Evolutionary conservation across 2,797 vertebrate genomes (phyloP), one percentile per base, ranked within the genome.

Genomic region (Craterocephalus amniculus): DNA sequence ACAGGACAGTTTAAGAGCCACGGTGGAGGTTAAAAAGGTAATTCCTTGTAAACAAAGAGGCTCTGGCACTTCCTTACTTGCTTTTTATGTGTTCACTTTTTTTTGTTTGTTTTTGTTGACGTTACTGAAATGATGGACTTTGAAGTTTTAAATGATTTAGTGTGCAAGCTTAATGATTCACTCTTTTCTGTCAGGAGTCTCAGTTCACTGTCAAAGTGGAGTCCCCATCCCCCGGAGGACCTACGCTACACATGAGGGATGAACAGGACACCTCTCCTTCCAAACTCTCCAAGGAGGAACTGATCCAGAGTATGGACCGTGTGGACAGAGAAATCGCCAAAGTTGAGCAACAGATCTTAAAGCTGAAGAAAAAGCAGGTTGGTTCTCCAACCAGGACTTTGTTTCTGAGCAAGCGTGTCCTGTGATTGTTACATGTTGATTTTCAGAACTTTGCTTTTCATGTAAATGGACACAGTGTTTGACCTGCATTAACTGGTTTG

Each of bases 241-340:
- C 90, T 59, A 2, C 80, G 1, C 94, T 96, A 26, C 89, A 96
- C 51, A 91, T 95, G 67, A 95, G 91, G 31, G 97, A 99, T 20
- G 98, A 99, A 27, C 96, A 97, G 88, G 98, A 99, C 72, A 90
- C 94, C 6, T 99, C 97, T 38, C 98, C 98, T 58, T 99, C 98
- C 84, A 99, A 99, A 83, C 95, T 99, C 58, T 99, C 98, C 52
- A 99, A 99, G 87, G 98, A 99, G 82, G 98, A 99, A 91, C 85
- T 99, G 81, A 99, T 99, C 84, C 98, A 99, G 93, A 99, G 98
- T 85, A 99, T 99, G 98, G 98, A 99, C 84, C 96, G 97, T 0
- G 98, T 99, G 8, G 98, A 99, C 91, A 88, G 98, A 4, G 98
- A 99, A 86, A 99, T 99, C 43, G 98, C 98, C 0, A 99, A 99